Base-by-base conservation (phyloP, 2,888 invertebrate genomes). In the Pemphredon lugubris region DNA sequence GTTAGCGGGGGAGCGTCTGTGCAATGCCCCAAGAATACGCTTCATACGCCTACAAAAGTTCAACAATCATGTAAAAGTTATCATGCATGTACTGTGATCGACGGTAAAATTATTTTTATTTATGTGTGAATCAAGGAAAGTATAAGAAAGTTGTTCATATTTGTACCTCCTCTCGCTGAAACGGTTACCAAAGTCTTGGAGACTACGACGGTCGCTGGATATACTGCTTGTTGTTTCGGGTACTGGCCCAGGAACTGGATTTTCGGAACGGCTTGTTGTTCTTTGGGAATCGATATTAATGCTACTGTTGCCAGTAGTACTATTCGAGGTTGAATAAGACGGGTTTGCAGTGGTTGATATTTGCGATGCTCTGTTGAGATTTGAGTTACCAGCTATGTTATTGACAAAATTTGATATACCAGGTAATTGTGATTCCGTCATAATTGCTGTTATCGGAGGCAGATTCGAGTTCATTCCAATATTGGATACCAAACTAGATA, bases 401-500 rank as follows among this genome's bases (percentile, higher is more conserved):
- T 59, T 68, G 18, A 59, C 47, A 5, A 69, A 67, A 32, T 70
- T 74, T 13, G 68, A 64, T 7, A 68, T 58, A 32, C 60, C 68
- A 3, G 67, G 60, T 21, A 68, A 54, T 16, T 51, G 61, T 9
- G 57, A 50, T 9, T 30, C 44, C 7, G 54, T 32, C 14, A 58
- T 53, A 39, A 57, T 69, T n/a, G 70, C 51, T 3, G 67, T 51
- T 2, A 67, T 57, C 6, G 69, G 58, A 1, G 73, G 68, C n/a
- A 70, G 13, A 40, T 57, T 74, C 16, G 66, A 54, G 26, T 64
- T 73, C 5, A 58, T 63, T 2, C 75, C 66, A 32, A 81, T 64
- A 55, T 79, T 71, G 2, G 79, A 79, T 6, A 77, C 75, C 7
- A 83, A 59, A 30, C 69, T 81, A 3, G 79, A 78, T 50, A 82